These are phyloP conservation scores for Synergus itoensis DNA, from an alignment of 2,888 invertebrate genomes.

Conservation along the genomic window DNA sequence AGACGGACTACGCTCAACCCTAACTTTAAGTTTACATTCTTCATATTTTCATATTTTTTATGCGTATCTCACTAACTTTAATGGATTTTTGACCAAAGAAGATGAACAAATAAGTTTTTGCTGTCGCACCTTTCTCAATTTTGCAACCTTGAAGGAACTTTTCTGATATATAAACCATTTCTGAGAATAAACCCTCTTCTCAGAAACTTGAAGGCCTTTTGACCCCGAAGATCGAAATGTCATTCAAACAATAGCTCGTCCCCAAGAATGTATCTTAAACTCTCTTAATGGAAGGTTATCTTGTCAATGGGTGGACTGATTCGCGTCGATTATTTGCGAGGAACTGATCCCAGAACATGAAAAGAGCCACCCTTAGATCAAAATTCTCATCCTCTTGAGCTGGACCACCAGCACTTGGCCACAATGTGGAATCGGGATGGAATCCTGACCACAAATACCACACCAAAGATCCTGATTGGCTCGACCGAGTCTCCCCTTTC, in stretches of 20 bases:
- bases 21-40: too few species aligned
- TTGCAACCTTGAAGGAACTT: neutral
- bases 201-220: neutral
- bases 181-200: neutral
- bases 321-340: slow-evolving; percentile 30
- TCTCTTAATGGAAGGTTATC: slow-evolving; percentile 14
- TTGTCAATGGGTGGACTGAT: slow-evolving; percentile 26
- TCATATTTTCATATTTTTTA: too few species aligned
- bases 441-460: slow-evolving; percentile 19
- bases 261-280: neutral
- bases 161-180: neutral
- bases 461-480: slow-evolving; percentile 36
- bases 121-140: neutral
- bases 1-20: too few species aligned
- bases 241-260: neutral
- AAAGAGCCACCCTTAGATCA: slow-evolving; percentile 23
- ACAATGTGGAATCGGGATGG: slow-evolving; percentile 32
- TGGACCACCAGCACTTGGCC: slow-evolving; percentile 20
- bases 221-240: neutral
- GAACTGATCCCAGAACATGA: slow-evolving; percentile 27
- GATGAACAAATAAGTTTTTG: too few species aligned
- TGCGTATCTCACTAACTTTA: too few species aligned
- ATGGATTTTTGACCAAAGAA: too few species aligned
- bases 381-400: slow-evolving; percentile 27
- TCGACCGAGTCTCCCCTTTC: slow-evolving; percentile 4